Base-by-base conservation (phyloP, 2,888 invertebrate genomes). In the Stegana nigrithorax region DNA sequence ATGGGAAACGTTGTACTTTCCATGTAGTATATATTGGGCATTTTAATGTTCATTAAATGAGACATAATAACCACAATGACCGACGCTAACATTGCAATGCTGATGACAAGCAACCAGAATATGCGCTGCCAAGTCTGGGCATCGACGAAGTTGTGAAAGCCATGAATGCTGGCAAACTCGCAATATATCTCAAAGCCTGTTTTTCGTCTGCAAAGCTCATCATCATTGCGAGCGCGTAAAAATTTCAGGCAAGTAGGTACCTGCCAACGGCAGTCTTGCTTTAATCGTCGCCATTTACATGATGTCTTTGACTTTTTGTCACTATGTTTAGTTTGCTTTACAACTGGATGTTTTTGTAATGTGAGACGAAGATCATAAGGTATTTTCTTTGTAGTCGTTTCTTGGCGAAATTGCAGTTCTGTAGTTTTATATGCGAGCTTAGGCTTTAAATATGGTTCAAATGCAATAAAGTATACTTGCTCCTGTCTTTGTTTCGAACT, bases 21-120 rank as follows among this genome's bases (percentile, higher is more conserved):
- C 23, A 82, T 79, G 7, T 89, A 89, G n/a, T 89, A 89, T 1
- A 89, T 85, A 0, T 89, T 89, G 0, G 89, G 89, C 55, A 88
- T 88, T 32, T 87, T 83, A 0, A 87, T 85, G 63, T 88, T 89
- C 86, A 89, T 88, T 4, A 82, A 81, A 83, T 89, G 89, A 0
- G 90, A 89, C 5, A 87, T 86, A 1, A 85, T 73, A 4, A 91
- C 85, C 45, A 91, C 86, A 14, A 84, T 85, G 0, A 85, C 72
- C 0, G 90, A 89, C 5, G 87, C 81, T 2, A 85, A 71, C 2
- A 89, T 75, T 21, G 90, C 88, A 1, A 86, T 42, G 3, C 88
- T 51, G 10, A 90, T 88, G 0, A 89, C 86, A 0, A 88, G 55
- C 1, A 86, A 87, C 92, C 92, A 92, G 32, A 78, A 69, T 4